phyloP scores from a whole-genome alignment of 2,797 vertebrate species.

The Eupleurogrammus muticus region DNA sequence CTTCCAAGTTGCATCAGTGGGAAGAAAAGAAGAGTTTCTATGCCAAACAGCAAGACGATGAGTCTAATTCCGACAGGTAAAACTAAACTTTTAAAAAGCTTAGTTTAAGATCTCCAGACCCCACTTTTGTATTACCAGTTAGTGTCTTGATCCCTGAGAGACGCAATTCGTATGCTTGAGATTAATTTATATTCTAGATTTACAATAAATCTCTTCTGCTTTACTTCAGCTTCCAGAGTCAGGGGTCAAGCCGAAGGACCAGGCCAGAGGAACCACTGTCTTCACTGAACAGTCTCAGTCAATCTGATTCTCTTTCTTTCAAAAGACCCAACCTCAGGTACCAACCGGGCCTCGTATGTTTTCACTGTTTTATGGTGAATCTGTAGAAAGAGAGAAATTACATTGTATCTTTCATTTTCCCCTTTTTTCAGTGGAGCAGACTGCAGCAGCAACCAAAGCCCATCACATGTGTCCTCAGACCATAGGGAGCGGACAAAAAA shows the following conservation, averaged over 20 bases:
- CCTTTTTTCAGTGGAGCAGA: constrained; percentile 65
- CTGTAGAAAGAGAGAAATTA: constrained; percentile 3
- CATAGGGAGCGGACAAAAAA: constrained; percentile 70
- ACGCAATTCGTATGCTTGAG: neutral
- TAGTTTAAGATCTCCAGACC: neutral
- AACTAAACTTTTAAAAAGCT: neutral
- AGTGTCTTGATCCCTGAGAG: neutral
- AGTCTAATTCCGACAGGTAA: constrained; percentile 87
- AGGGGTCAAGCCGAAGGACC: constrained; percentile 64
- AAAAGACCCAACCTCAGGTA: constrained; percentile 88
- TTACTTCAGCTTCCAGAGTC: constrained; percentile 80
- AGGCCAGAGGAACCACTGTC: constrained; percentile 75
- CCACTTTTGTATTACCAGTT: neutral
- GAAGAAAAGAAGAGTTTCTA: constrained; percentile 74
- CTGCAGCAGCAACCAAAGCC: constrained; percentile 83
- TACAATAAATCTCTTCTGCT: neutral
- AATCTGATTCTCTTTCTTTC: constrained; percentile 86
- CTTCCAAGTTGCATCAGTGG: constrained; percentile 79
- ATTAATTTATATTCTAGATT: neutral
- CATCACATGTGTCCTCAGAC: constrained; percentile 73
- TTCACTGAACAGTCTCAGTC: constrained; percentile 85
- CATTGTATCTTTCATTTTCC: neutral
- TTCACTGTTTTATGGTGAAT: neutral
- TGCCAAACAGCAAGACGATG: constrained; percentile 75
- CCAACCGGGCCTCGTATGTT: neutral